Evolutionary conservation across 2,888 invertebrate species (phyloP), one percentile per base, ranked within the genome.

Genomic region (Drosophila cracens): DNA sequence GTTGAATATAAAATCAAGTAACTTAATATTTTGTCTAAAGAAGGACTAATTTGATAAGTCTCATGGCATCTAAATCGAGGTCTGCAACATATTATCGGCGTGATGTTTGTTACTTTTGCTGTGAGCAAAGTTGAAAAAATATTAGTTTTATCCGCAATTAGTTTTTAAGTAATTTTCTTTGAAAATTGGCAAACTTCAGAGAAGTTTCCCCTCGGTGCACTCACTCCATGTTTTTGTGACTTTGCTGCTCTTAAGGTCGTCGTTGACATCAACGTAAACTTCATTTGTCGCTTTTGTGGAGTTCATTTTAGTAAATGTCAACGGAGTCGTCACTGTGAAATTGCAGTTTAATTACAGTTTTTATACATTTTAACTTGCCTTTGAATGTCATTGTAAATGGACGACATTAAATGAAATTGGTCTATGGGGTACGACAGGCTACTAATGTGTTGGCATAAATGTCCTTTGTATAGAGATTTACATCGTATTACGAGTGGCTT

Each of bases 281-380:
- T 48, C 56, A 38, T 27, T 46, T 61, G 62, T 18, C 36, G 40
- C 38, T 46, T 57, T 66, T 70, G 46, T 46, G 61, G 58, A 78
- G 53, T 71, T 81, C 67, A 61, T 75, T 82, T 75, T 53, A 60
- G 51, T 64, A 67, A 71, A 83, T 79, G 74, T 71, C 82, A 77
- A 70, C 77, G 67, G 53, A 68, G 74, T 74, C 74, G 67, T 74
- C 77, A 58, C 71, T 71, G 68, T 64, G 52, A 74, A 83, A 83
- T 72, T 81, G 79, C 77, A 79, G 76, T 83, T 82, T 83, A 82
- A 82, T 82, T 82, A 81, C 83, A 70, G 51, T 79, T 82, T 77
- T 79, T 77, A 67, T 46, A 70, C 72, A 74, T 69, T 76, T 83
- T 73, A 71, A 81, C 66, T 71, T 79, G 60, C 56, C 70, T 79